phyloP scores from a whole-genome alignment of 2,888 invertebrate genomes.

The Cristatella mucedo region DNA sequence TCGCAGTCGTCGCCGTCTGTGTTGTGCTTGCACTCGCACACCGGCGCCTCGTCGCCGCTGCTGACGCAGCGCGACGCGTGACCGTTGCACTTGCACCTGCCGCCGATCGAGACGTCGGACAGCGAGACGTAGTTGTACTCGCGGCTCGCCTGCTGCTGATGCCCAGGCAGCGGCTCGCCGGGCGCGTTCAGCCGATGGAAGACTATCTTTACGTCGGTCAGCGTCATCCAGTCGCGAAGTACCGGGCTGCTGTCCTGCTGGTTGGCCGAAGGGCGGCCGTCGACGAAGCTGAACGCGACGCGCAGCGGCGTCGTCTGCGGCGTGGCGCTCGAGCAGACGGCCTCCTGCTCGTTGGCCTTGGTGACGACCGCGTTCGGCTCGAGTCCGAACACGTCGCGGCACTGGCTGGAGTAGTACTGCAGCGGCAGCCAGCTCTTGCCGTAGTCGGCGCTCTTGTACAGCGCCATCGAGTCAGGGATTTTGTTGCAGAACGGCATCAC shows the following conservation, averaged over 20 bases:
- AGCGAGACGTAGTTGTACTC: conserved; percentile 48
- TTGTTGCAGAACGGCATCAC: conserved; percentile 85
- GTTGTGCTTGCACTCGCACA: conserved; percentile 94
- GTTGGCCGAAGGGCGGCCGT: conserved; percentile 75
- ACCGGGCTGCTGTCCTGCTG: conserved; percentile 90
- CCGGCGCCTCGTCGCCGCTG: conserved; percentile 45
- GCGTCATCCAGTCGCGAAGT: conserved; percentile 90
- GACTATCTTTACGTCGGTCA: conserved; percentile 76
- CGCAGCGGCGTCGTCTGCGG: conserved; percentile 41
- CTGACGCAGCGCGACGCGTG: conserved; percentile 67
- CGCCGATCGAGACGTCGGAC: conserved; percentile 89
- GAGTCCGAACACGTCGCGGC: conserved; percentile 72
- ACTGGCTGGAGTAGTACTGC: conserved; percentile 90
- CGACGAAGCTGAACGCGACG: conserved; percentile 87
- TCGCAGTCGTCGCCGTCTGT: conserved; percentile 97
- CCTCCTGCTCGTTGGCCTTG: conserved; percentile 90
- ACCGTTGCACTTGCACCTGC: conserved; percentile 97
- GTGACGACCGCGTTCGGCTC: conserved; percentile 73
- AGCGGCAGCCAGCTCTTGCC: conserved; percentile 94
- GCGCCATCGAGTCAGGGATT: conserved; percentile 87
- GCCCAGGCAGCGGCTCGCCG: too few species aligned
- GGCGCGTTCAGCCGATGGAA: conserved; percentile 31
- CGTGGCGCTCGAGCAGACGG: conserved; percentile 57
- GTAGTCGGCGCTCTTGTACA: conserved; percentile 90
- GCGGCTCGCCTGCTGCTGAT: too few species aligned